These are phyloP conservation scores for Thinocorus orbignyianus DNA, from an alignment of 2,113 vertebrate species.

Conservation along the genomic window DNA sequence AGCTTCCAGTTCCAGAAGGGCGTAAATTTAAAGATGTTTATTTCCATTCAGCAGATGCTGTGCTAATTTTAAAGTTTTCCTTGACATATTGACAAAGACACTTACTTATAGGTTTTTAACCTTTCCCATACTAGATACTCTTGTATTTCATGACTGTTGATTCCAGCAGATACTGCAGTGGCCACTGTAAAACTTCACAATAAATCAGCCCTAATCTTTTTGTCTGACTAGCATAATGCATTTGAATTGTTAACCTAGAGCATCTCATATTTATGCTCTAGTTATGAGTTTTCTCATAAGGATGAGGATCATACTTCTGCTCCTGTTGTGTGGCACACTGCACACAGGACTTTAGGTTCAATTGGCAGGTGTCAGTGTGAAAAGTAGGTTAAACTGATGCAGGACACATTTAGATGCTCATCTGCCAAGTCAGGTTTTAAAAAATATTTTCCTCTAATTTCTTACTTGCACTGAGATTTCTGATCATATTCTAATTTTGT, in stretches of 20 bases:
- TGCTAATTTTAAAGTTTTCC: background rate
- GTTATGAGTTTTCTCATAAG: background rate
- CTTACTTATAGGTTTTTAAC: background rate
- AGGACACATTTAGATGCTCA: background rate
- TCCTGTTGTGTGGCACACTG: background rate
- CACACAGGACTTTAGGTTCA: accelerated
- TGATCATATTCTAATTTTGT: background rate
- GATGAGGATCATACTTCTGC: background rate
- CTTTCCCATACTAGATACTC: background rate
- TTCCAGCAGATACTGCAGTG: background rate
- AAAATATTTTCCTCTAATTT: background rate
- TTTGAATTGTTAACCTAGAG: background rate
- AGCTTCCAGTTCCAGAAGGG: background rate
- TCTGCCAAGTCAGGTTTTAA: background rate
- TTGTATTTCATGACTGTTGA: background rate
- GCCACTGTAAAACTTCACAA: background rate
- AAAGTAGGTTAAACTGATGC: background rate
- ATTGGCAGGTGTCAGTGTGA: background rate
- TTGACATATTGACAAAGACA: background rate
- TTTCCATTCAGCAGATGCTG: background rate
- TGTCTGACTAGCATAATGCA: background rate
- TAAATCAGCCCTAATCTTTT: background rate
- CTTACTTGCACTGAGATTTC: background rate
- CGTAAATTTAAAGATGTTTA: background rate
- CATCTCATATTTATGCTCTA: background rate